Base-by-base conservation (phyloP, 92 coral and sea anemone species). In the Phymanthus crucifer region DNA sequence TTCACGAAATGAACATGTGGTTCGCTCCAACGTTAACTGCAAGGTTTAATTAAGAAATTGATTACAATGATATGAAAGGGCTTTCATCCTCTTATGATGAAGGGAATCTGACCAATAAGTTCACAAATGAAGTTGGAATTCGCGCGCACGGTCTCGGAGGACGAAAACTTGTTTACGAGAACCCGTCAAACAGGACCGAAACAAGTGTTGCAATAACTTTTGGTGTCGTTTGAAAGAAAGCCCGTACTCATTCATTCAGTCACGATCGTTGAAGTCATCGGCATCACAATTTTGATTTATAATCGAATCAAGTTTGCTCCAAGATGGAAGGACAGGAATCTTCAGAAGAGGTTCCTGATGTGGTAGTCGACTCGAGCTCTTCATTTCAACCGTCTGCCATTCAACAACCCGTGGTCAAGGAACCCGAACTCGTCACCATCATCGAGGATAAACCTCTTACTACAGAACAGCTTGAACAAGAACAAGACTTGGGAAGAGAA, bases 391-490 rank as follows among this genome's bases (percentile, higher is more conserved):
- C 54, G 48, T n/a, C 72, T 1, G 9, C 33, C 3, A 33, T 16
- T 34, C 32, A 36, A 31, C 79, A 17, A 72, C 61, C 85, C 8
- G 82, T 89, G 23, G 54, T 79, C 40, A 89, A 89, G 75, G 93
- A 89, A 66, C 93, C 93, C 10, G 93, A 89, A 23, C 79, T 89
- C 19, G 90, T 89, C 17, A 89, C 93, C 14, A 89, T 89, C 56
- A 47, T 86, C 69, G 93, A 89, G 48, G 90, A 58, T 52, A 75
- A 85, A 73, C 90, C 90, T 19, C 76, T 89, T 76, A 89, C 93
- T 27, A 83, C 67, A 21, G 90, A 89, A 69, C 90, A 89, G 36
- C 85, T 84, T 38, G 93, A 89, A 75, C 87, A 86, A 82, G 93
- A 89, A 40, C 90, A 84, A 46, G 87, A 85, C 12, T 71, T 70